phyloP scores from a whole-genome alignment of 1,140 invertebrate species.

The Diabrotica virgifera region DNA sequence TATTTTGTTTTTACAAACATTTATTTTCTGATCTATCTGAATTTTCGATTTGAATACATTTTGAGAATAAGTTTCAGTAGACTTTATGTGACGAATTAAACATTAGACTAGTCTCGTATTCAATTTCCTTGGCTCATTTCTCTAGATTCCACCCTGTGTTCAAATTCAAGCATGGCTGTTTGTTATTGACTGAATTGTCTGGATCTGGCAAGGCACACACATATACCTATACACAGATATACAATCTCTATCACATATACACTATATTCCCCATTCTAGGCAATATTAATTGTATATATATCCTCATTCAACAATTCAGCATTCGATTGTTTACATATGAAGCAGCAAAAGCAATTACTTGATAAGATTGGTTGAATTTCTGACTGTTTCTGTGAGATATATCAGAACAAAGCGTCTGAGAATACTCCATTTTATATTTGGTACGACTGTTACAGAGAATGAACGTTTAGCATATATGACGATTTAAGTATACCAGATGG shows the following conservation, averaged over 20 bases:
- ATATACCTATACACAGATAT: background rate
- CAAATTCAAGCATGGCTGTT: no score
- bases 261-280: conserved; percentile 19
- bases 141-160: no score
- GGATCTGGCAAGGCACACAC: no score
- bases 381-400: conserved; percentile 21
- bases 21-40: no score
- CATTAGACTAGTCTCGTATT: no score
- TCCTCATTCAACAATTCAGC: conserved; percentile 16
- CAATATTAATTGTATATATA: conserved; percentile 31
- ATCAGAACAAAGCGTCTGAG: conserved; percentile 13
- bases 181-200: no score
- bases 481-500: no score
- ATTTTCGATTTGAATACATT: no score
- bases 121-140: no score
- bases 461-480: background rate
- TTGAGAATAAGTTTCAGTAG: no score
- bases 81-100: no score
- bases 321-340: conserved; percentile 32
- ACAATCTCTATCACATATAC: conserved; percentile 21
- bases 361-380: conserved; percentile 24
- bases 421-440: conserved; percentile 11
- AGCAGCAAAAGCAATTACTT: conserved; percentile 32
- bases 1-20: no score
- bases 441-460: background rate